A percentile compares a stretch with the other conserved stretches of the same genome.
Conservation (phyloP, 2,113 vertebrate species). For the Peromyscus polionotus region DNA sequence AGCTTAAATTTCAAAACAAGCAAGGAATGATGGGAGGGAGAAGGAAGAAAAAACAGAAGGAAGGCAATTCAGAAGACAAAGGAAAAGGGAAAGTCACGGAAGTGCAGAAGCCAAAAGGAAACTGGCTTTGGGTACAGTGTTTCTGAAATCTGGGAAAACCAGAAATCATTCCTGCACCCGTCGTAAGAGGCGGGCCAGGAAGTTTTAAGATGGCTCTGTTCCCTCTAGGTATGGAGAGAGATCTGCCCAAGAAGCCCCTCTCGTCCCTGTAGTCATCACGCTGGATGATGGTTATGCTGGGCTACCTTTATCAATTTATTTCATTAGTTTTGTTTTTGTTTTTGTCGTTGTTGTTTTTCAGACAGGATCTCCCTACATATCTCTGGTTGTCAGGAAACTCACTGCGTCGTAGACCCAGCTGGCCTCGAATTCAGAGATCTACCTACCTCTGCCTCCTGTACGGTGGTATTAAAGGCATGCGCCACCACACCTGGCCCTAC, state of each 20-base stretch:
- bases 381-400: not conserved
- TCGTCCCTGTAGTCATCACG: not conserved
- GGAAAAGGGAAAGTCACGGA: not conserved
- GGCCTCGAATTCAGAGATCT: not conserved
- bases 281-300: not conserved
- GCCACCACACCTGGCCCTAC: not conserved
- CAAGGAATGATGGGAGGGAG: not conserved
- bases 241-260: not conserved
- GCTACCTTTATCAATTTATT: not conserved
- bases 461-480: not conserved
- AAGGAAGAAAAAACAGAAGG: not conserved
- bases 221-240: not conserved
- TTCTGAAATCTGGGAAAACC: not conserved
- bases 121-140: not conserved
- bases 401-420: not conserved
- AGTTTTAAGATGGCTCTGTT: not conserved
- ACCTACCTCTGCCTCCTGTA: not conserved
- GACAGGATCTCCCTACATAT: not conserved
- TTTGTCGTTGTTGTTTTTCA: not conserved
- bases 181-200: not conserved
- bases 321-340: not conserved
- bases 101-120: not conserved
- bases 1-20: slow-evolving; percentile 2
- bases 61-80: not conserved
- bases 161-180: rapidly evolving